A percentile compares a stretch with the other conserved stretches of the same genome.
Conservation (phyloP, 1,140 invertebrate species). For the Venustaconcha ellipsiformis region DNA sequence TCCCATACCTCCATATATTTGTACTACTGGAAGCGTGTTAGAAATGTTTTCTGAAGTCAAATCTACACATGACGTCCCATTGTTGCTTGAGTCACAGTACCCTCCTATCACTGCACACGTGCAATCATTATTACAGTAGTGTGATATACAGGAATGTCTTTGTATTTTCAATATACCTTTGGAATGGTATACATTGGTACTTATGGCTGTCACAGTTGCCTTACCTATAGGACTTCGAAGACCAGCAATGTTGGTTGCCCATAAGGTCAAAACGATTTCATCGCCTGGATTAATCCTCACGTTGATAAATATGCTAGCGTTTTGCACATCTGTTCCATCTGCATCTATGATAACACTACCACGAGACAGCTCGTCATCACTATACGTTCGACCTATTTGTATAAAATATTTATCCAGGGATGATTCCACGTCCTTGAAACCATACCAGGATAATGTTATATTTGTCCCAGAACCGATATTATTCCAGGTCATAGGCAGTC, state of each 20-base stretch:
- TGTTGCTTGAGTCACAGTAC: neutral
- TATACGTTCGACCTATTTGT: slow-evolving; percentile 8
- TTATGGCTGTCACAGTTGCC: slow-evolving; percentile 4
- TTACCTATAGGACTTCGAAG: slow-evolving; percentile 16
- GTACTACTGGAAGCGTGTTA: neutral
- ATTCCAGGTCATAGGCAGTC: slow-evolving; percentile 15
- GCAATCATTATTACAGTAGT: slow-evolving; percentile 24
- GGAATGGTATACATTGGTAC: neutral
- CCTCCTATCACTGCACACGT: slow-evolving; percentile 17
- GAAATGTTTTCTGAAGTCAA: neutral
- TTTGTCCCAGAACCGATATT: neutral
- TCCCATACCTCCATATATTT: slow-evolving; percentile 6
- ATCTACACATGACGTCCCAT: neutral
- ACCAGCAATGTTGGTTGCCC: slow-evolving; percentile 19
- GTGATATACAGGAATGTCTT: slow-evolving; percentile 18
- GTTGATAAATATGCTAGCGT: neutral
- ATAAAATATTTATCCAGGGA: slow-evolving; percentile 11
- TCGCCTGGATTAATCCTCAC: slow-evolving; percentile 5
- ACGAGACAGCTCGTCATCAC: slow-evolving; percentile 14
- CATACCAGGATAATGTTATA: slow-evolving; percentile 18
- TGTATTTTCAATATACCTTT: slow-evolving; percentile 13
- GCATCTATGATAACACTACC: slow-evolving; percentile 1
- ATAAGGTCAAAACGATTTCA: slow-evolving; percentile 14
- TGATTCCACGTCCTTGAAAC: slow-evolving; percentile 19
- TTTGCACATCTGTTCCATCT: neutral